These are phyloP conservation scores for Glyphotaelius pellucidus DNA, from an alignment of 2,888 invertebrate species.

Conservation along the genomic window DNA sequence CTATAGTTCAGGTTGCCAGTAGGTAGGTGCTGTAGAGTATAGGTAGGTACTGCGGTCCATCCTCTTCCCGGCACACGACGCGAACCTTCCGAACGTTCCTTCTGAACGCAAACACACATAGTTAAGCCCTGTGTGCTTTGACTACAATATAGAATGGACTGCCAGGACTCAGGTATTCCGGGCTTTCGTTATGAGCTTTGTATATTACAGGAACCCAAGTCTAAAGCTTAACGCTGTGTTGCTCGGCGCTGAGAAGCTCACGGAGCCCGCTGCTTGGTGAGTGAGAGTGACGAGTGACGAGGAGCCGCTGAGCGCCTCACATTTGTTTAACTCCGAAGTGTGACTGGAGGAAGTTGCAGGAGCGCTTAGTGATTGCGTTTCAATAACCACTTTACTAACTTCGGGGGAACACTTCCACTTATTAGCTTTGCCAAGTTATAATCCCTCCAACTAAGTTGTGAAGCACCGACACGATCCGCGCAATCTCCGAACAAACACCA, in stretches of 20 bases:
- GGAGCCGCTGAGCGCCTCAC: not conserved
- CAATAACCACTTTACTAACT: not conserved
- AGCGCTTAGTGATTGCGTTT: not conserved
- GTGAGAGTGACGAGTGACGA: not conserved
- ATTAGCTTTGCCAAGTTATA: not conserved
- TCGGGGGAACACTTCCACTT: not conserved
- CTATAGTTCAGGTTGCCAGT: no score
- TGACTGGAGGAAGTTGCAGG: not conserved
- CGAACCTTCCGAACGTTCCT: not conserved
- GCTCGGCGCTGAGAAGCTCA: not conserved
- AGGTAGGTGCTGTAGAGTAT: no score
- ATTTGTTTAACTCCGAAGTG: not conserved
- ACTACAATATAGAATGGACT: not conserved
- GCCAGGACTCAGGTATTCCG: not conserved
- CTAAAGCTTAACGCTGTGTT: not conserved
- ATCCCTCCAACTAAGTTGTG: not conserved
- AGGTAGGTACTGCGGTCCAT: not conserved
- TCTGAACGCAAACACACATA: not conserved
- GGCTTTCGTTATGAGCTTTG: not conserved
- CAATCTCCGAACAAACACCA: not conserved
- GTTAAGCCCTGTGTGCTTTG: not conserved
- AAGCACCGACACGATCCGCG: not conserved
- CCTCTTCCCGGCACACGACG: not conserved
- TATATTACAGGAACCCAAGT: not conserved
- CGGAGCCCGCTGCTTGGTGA: no score